These are phyloP conservation scores for Leucophora obtusa DNA, from an alignment of 2,888 invertebrate genomes.

Conservation along the genomic window DNA sequence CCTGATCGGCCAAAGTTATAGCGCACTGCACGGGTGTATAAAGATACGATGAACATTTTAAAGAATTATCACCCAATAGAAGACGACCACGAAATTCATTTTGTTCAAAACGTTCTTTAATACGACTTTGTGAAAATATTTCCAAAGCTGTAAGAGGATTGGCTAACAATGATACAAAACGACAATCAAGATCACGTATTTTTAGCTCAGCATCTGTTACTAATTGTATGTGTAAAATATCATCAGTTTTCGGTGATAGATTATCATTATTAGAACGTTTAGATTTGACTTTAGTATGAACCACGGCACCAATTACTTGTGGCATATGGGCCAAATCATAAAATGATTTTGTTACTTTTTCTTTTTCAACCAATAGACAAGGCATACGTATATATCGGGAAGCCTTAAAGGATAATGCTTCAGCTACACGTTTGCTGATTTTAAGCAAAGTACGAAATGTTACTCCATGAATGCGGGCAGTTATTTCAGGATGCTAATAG, in stretches of 20 bases:
- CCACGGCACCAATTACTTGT: constrained; percentile 72
- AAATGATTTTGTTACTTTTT: constrained; percentile 71
- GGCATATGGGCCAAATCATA: constrained; percentile 72
- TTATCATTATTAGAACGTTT: constrained; percentile 59
- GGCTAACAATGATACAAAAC: constrained; percentile 56
- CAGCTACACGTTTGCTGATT: constrained; percentile 71
- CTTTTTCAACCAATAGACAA: constrained; percentile 73
- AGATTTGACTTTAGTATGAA: constrained; percentile 66
- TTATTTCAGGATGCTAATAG: constrained; percentile 69
- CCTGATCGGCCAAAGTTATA: constrained; percentile 67
- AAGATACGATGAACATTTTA: constrained; percentile 69
- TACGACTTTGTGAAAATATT: constrained; percentile 70
- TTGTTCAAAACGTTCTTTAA: constrained; percentile 74
- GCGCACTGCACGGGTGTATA: constrained; percentile 71
- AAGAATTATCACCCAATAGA: constrained; percentile 69
- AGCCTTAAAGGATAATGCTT: constrained; percentile 71
- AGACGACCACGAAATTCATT: constrained; percentile 74
- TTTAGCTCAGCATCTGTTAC: constrained; percentile 72
- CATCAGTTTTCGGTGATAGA: constrained; percentile 26
- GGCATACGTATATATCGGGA: constrained; percentile 75
- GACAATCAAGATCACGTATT: constrained; percentile 72
- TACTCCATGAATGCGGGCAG: constrained; percentile 71
- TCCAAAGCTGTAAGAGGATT: constrained; percentile 62
- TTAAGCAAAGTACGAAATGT: constrained; percentile 70
- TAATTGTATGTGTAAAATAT: constrained; percentile 68